phyloP scores from a whole-genome alignment of 2,113 vertebrate genomes.

The Scomber scombrus region DNA sequence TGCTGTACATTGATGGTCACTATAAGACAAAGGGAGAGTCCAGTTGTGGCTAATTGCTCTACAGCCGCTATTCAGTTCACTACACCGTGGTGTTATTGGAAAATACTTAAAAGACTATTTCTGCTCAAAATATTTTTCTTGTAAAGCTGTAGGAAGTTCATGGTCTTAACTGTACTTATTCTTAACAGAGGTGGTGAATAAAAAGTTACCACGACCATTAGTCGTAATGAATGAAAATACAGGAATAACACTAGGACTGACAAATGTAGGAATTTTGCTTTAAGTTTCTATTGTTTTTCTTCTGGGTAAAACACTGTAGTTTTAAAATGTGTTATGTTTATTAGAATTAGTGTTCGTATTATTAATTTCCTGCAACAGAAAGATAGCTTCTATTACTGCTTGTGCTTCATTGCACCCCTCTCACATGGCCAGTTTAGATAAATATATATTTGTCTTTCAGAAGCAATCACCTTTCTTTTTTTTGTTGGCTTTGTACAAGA shows the following conservation, averaged over 20 bases:
- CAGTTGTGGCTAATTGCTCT: not conserved
- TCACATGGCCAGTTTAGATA: not conserved
- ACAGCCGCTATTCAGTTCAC: not conserved
- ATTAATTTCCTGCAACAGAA: not conserved
- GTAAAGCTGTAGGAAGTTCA: too few species aligned
- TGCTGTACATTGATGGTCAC: too few species aligned
- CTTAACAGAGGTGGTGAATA: not conserved
- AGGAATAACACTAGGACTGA: not conserved
- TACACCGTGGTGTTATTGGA: not conserved
- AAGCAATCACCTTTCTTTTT: not conserved
- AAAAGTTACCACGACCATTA: not conserved
- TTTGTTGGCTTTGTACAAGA: not conserved
- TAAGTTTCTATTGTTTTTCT: not conserved
- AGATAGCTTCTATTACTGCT: not conserved
- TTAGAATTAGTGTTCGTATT: not conserved
- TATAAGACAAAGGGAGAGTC: not conserved
- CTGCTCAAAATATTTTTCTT: too few species aligned
- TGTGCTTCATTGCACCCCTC: not conserved
- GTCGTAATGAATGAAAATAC: not conserved
- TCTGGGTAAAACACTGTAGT: not conserved
- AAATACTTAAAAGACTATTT: not conserved
- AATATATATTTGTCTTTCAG: constrained; percentile 20
- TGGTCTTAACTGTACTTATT: too few species aligned
- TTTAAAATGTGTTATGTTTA: not conserved
- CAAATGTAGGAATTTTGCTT: not conserved